Conservation (phyloP, 2,888 invertebrate genomes). For the Diabrotica balteata region DNA sequence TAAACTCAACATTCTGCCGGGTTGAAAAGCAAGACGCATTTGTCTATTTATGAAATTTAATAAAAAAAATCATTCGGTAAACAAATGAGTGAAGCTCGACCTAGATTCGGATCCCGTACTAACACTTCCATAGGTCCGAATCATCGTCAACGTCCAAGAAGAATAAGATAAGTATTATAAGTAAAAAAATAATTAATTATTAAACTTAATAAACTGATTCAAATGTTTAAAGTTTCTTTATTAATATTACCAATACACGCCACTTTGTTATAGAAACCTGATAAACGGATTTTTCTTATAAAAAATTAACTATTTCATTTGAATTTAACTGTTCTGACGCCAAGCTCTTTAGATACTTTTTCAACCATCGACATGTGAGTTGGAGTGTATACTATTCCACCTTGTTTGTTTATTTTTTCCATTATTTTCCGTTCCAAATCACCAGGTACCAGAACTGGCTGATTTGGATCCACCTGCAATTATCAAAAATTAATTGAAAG, state of each 20-base stretch:
- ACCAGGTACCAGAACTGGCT: constrained; percentile 82
- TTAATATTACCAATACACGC: neutral
- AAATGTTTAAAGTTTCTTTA: neutral
- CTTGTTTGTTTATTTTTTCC: constrained; percentile 69
- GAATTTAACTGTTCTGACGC: constrained; percentile 56
- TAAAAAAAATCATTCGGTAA: too few species aligned
- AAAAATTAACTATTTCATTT: neutral
- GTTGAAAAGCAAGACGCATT: too few species aligned
- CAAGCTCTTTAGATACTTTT: constrained; percentile 41
- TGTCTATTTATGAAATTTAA: too few species aligned
- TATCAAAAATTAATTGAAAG: neutral
- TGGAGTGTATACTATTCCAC: constrained; percentile 66
- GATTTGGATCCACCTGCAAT: constrained; percentile 58
- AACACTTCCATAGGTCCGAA: too few species aligned
- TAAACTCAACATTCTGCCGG: too few species aligned
- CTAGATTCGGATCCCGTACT: too few species aligned
- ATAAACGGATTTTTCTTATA: neutral
- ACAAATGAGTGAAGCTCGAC: too few species aligned
- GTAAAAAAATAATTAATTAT: too few species aligned
- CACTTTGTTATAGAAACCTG: neutral
- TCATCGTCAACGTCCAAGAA: too few species aligned
- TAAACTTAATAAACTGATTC: too few species aligned
- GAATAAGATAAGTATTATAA: too few species aligned
- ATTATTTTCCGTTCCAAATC: constrained; percentile 80
- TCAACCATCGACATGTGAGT: constrained; percentile 32